Base-by-base conservation (phyloP, 1,140 invertebrate genomes). In the Reticulitermes speratus region DNA sequence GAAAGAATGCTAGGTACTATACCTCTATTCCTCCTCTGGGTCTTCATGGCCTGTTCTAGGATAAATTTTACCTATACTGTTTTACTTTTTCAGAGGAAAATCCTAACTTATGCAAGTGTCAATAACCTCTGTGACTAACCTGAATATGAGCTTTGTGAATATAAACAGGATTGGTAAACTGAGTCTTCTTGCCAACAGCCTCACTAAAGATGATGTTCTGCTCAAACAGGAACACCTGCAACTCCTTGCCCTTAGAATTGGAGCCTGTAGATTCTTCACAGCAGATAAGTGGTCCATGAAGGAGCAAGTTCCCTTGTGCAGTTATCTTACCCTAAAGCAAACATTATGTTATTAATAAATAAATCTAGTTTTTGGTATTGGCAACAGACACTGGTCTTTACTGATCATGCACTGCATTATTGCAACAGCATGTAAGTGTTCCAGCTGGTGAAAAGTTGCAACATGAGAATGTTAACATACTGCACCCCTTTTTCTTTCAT, bases 161-260 rank as follows among this genome's bases (percentile, higher is more conserved):
- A 91, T 99, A 99, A 75, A 96, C 96, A 88, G 98, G 98, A 93
- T 96, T 98, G 86, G 96, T 96, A 90, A 98, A 99, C 91, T 98
- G 97, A 44, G 96, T 97, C 91, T 98, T 98, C 90, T 96, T 96
- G 88, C 98, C 97, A 81, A 98, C 96, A 88, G 97, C 95, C 90
- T 99, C 98, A 88, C 97, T 98, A 90, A 99, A 98, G 88, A 99
- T 98, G 87, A 99, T 97, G 89, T 96, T 98, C 92, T 99, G 99
- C 91, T 99, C 98, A 91, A 99, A 99, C 11, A 99, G 94, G 92
- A 99, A 99, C 45, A 99, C 97, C 91, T 99, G 96, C 88, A 98
- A 93, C 89, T 99, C 98, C 89, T 97, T 97, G 89, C 91, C 92
- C 87, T 92, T 89, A 48, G 83, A 38, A 44, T 30, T 81, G 85